Evolutionary conservation across 2,888 invertebrate genomes (phyloP), one percentile per base, ranked within the genome.

Genomic region (Yponomeuta malinellus): DNA sequence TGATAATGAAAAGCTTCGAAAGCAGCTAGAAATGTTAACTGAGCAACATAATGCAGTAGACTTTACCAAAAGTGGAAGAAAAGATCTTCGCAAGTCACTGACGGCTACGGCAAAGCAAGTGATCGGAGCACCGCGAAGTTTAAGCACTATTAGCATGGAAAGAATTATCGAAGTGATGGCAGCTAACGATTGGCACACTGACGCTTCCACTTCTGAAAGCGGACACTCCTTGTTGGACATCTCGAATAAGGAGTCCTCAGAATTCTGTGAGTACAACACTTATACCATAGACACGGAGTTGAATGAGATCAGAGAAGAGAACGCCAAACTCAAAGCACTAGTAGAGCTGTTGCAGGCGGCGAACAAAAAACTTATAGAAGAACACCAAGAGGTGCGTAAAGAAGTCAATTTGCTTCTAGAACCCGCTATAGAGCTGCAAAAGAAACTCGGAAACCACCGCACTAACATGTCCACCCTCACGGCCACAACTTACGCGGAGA

Each of bases 401-500:
- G 91, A 91, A 81, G 76, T 91, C 69, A 75, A 79, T 68, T 78
- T 81, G 67, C 82, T 92, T 52, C 64, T 87, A 70, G 83, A 84
- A 76, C 81, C 83, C 71, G 79, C 84, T 1, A 75, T 78, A 64
- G 88, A 90, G 71, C 79, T 92, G 72, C 86, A 90, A 75, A 92
- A 88, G 74, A 90, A 83, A 83, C 79, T 90, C 71, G 71, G 78
- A 1, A 88, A 83, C 74, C 92, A 92, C 75, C 86, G 81, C 80
- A 90, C 90, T 2, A 87, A 86, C 76, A 74, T 92, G 6, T 88
- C 87, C 3, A 91, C 89, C 48, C 79, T 91, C 74, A 89, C 89
- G 52, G 90, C 92, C 48, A 92, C 90, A 31, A 88, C 89, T 1
- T 88, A 85, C 71, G 88, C 92, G 1, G 92, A 92, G 80, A 92